phyloP scores from a whole-genome alignment of 2,113 vertebrate species.

The Pseudorasbora parva region DNA sequence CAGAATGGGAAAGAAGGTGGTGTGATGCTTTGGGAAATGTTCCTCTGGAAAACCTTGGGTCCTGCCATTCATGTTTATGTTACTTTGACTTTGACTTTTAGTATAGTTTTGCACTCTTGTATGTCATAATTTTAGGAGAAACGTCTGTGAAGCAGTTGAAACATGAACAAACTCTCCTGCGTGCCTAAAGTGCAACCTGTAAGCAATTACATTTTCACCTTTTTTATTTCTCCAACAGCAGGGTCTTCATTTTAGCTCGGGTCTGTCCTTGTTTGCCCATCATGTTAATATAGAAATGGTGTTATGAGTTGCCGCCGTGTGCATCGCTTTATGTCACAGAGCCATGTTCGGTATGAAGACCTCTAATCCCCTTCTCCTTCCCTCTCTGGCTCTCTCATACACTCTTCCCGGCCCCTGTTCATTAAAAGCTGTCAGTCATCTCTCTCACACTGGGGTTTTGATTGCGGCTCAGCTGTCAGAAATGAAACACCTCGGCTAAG shows the following conservation, averaged over 20 bases:
- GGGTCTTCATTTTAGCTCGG: not conserved
- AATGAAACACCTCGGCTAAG: conserved; percentile 74
- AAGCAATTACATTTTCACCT: not conserved
- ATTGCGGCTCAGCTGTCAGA: conserved; percentile 70
- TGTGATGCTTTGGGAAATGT: no score
- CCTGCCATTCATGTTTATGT: no score
- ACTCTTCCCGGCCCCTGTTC: conserved; percentile 60
- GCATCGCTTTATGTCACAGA: not conserved
- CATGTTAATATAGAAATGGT: not conserved
- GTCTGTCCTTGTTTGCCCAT: not conserved
- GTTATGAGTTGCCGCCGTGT: not conserved
- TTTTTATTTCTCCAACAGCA: not conserved
- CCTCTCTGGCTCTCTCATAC: not conserved
- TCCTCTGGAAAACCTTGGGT: no score
- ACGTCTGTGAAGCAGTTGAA: not conserved
- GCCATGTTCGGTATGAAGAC: conserved; percentile 7
- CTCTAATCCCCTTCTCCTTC: conserved; percentile 26
- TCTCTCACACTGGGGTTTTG: conserved; percentile 64
- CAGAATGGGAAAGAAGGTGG: no score
- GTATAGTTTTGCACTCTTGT: no score
- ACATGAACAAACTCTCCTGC: not conserved
- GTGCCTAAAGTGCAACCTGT: not conserved
- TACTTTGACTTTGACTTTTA: no score
- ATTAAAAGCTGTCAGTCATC: conserved; percentile 77
- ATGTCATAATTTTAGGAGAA: no score